Conservation (phyloP, 37 sponge, comb jelly and placozoan genomes). For the Oscarella lobularis region DNA sequence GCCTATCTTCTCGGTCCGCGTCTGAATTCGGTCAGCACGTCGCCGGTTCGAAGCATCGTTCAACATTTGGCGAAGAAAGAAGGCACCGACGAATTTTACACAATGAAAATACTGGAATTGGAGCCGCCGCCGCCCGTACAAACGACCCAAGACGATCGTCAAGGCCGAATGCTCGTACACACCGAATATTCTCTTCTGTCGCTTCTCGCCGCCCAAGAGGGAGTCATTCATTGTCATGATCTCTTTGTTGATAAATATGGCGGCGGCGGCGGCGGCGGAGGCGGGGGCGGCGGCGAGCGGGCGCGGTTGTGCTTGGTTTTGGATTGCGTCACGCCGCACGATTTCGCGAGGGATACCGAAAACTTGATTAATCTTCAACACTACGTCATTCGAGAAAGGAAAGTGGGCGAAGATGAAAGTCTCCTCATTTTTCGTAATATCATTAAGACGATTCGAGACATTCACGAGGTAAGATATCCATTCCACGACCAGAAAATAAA, state of each 20-base stretch:
- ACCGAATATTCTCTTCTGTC: slow-evolving; percentile 53
- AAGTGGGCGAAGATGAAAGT: slow-evolving; percentile 42
- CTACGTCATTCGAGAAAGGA: slow-evolving; percentile 51
- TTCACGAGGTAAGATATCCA: slow-evolving; percentile 63
- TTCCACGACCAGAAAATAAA: not conserved
- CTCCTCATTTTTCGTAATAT: slow-evolving; percentile 29
- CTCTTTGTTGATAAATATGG: slow-evolving; percentile 22
- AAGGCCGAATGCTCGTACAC: slow-evolving; percentile 56
- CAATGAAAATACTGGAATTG: slow-evolving; percentile 26
- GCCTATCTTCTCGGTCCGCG: slow-evolving; percentile 22
- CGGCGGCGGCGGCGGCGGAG: not conserved
- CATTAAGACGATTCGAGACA: slow-evolving; percentile 18
- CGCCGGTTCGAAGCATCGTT: slow-evolving; percentile 28
- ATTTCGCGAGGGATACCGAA: slow-evolving; percentile 16
- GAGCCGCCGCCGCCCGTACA: not conserved
- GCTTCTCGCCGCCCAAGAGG: slow-evolving; percentile 38
- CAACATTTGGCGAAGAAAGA: slow-evolving; percentile 46
- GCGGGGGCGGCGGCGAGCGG: not conserved
- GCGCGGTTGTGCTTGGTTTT: slow-evolving; percentile 40
- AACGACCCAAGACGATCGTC: slow-evolving; percentile 9
- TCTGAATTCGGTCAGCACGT: slow-evolving; percentile 19
- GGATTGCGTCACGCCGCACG: slow-evolving; percentile 39
- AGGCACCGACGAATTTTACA: slow-evolving; percentile 32
- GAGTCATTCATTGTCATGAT: slow-evolving; percentile 53
- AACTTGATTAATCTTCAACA: slow-evolving; percentile 60